These are phyloP conservation scores for Drosophila maculinotata DNA, from an alignment of 2,888 invertebrate species.

Conservation along the genomic window DNA sequence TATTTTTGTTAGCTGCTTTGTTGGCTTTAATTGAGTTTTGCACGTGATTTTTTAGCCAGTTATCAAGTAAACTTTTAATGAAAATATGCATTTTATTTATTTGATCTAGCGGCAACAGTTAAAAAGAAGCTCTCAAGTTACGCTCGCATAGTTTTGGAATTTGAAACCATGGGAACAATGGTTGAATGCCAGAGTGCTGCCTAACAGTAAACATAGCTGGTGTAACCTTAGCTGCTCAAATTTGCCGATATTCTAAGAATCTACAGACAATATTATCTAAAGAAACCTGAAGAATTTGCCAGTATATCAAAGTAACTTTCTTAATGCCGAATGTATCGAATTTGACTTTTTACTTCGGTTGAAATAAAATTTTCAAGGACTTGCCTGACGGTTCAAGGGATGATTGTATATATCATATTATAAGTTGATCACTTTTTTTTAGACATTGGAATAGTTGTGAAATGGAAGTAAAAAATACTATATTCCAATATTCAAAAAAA, in stretches of 20 bases:
- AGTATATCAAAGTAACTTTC: neutral
- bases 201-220: slow-evolving; percentile 49
- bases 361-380: too few species aligned
- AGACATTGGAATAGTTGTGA: too few species aligned
- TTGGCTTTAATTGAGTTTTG: slow-evolving; percentile 9
- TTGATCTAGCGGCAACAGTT: slow-evolving; percentile 5
- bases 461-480: too few species aligned
- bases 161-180: slow-evolving; percentile 42
- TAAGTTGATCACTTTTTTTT: too few species aligned
- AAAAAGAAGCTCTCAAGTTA: slow-evolving; percentile 42
- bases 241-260: slow-evolving; percentile 30
- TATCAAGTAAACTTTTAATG: too few species aligned
- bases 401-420: too few species aligned
- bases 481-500: too few species aligned
- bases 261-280: slow-evolving; percentile 1
- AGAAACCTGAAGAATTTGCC: neutral
- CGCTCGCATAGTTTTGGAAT: slow-evolving; percentile 19
- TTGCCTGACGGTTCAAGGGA: too few species aligned
- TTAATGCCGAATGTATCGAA: neutral
- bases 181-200: neutral
- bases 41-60: slow-evolving; percentile 23
- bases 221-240: slow-evolving; percentile 53
- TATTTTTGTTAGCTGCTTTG: neutral
- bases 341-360: too few species aligned
- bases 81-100: slow-evolving; percentile 33